phyloP scores from a whole-genome alignment of 2,888 invertebrate genomes.

The Harpalus rubripes region DNA sequence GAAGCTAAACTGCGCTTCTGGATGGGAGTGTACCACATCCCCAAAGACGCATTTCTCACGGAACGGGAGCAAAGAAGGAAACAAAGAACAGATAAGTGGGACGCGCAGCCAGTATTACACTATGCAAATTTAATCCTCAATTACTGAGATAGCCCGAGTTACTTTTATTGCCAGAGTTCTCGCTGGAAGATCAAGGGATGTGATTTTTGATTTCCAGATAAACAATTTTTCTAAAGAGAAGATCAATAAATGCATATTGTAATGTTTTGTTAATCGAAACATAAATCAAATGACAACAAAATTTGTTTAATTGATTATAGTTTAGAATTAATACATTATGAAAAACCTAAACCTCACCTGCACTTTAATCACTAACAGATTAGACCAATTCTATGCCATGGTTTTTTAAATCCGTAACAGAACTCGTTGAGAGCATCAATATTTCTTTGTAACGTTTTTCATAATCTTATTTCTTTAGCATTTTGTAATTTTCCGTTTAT shows the following conservation, averaged over 20 bases:
- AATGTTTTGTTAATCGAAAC: too few relatives aligned
- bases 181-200: slow-evolving; percentile 20
- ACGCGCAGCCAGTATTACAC: slow-evolving; percentile 68
- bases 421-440: too few relatives aligned
- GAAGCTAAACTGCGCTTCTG: slow-evolving; percentile 25
- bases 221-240: background rate
- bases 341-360: too few relatives aligned
- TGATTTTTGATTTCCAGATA: background rate
- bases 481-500: too few relatives aligned
- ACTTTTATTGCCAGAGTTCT: slow-evolving; percentile 68
- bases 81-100: slow-evolving; percentile 66
- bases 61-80: slow-evolving; percentile 54
- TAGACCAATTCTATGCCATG: too few relatives aligned
- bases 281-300: too few relatives aligned
- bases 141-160: slow-evolving; percentile 71
- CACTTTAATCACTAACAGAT: too few relatives aligned
- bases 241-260: background rate
- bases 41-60: slow-evolving; percentile 46
- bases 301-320: too few relatives aligned
- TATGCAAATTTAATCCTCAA: slow-evolving; percentile 72
- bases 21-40: slow-evolving; percentile 13
- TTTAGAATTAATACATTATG: too few relatives aligned
- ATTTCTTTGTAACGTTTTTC: too few relatives aligned
- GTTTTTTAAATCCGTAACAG: too few relatives aligned
- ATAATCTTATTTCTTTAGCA: too few relatives aligned